phyloP scores from a whole-genome alignment of 2,797 vertebrate species.

The Eutrigla gurnardus region DNA sequence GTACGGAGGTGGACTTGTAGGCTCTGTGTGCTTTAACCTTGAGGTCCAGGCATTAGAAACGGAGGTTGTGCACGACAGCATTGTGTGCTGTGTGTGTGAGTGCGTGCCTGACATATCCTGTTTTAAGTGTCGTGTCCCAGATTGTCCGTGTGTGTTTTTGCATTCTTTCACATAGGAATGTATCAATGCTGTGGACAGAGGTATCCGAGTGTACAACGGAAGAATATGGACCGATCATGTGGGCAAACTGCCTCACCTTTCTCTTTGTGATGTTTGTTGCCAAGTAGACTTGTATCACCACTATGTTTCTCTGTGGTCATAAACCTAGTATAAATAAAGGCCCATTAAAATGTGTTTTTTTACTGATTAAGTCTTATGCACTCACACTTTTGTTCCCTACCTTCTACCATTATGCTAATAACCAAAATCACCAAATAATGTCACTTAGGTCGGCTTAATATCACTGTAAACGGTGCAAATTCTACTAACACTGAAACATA shows the following conservation, averaged over 20 bases:
- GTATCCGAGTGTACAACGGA: neutral
- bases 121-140: constrained; percentile 29
- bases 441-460: neutral
- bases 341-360: neutral
- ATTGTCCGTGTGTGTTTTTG: constrained; percentile 21
- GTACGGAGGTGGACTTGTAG: constrained; percentile 26
- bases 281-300: neutral
- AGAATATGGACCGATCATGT: neutral
- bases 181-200: constrained; percentile 5
- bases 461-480: neutral
- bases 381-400: neutral
- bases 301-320: neutral
- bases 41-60: constrained; percentile 40
- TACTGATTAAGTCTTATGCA: neutral
- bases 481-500: neutral
- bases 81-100: constrained; percentile 20
- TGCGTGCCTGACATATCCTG: constrained; percentile 49
- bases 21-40: constrained; percentile 61
- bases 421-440: neutral
- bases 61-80: constrained; percentile 27
- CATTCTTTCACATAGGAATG: constrained; percentile 17
- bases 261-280: neutral
- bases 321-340: neutral
- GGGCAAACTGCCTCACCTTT: neutral
- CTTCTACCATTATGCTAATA: neutral